Evolutionary conservation across 2,797 vertebrate species (phyloP), one percentile per base, ranked within the genome.

Genomic region (Sebastes reedi): DNA sequence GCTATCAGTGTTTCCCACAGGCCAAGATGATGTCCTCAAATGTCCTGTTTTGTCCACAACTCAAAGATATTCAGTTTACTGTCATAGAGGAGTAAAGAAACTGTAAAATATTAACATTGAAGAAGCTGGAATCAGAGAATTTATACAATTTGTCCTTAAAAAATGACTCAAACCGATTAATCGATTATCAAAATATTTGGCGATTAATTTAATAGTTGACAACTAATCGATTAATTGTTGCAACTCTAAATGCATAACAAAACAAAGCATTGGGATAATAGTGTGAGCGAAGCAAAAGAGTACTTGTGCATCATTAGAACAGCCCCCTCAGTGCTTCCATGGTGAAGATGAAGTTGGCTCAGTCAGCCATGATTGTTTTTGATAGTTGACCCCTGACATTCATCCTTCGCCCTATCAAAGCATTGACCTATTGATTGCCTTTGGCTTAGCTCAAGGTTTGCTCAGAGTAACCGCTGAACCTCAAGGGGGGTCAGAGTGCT

Each of bases 351-450:
- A 80, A 61, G 67, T 71, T 55, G 29, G 78, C 75, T 84, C 88
- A 89, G 78, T 92, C 89, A 90, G 76, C 87, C 86, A 16, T 89
- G 85, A 50, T 87, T 88, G 81, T 87, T 92, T 94, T 93, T 92
- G 88, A 91, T 90, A 83, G 59, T 74, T 92, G 91, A 93, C 91
- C 91, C 75, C 60, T 90, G 89, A 91, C 89, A 67, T 85, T 77
- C 74, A 76, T 75, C 87, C 79, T 78, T 78, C 67, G 72, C 69
- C 72, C 69, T 61, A 79, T 82, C 69, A 79, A 78, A 87, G 74
- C 67, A 24, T 25, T 82, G 86, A 83, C 70, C 52, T 77, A 88
- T 85, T 67, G 82, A 86, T 85, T 82, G 68, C 36, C 29, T 8
- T 65, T 81, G 36, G 24, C 77, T 75, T 54, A 52, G 72, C 56